Evolutionary conservation across 2,113 vertebrate genomes (phyloP).

Genomic region (Fulica atra): DNA sequence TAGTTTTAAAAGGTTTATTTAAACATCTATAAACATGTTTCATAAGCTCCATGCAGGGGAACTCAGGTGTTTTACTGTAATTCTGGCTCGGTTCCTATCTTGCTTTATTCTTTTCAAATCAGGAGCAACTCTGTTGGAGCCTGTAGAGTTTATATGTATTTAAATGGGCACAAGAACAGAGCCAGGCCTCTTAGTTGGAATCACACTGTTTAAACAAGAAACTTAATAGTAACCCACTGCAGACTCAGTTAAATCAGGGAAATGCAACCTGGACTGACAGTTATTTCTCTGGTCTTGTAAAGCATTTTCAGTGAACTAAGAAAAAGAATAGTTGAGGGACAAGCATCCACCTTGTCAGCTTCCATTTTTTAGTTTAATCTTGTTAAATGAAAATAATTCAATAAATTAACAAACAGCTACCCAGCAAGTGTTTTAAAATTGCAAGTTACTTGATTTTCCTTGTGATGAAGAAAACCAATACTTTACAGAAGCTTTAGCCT

Average conservation of each 20-base stretch:
- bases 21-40: not conserved
- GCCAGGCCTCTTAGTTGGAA: not conserved
- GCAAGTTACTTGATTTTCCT: not conserved
- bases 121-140: not conserved
- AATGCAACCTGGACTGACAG: not conserved
- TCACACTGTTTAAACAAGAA: not conserved
- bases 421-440: not conserved
- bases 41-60: not conserved
- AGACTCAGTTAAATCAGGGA: not conserved
- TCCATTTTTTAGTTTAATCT: not conserved
- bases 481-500: not conserved
- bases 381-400: not conserved
- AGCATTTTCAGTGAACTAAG: not conserved
- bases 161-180: not conserved
- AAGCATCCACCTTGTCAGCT: not conserved
- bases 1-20: not conserved
- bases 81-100: not conserved
- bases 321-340: not conserved
- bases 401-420: not conserved
- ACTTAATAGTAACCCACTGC: not conserved
- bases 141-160: not conserved
- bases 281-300: not conserved
- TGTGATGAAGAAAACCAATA: not conserved
- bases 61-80: not conserved
- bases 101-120: not conserved